phyloP scores from a whole-genome alignment of 2,113 vertebrate genomes.

The Ciconia stormi region DNA sequence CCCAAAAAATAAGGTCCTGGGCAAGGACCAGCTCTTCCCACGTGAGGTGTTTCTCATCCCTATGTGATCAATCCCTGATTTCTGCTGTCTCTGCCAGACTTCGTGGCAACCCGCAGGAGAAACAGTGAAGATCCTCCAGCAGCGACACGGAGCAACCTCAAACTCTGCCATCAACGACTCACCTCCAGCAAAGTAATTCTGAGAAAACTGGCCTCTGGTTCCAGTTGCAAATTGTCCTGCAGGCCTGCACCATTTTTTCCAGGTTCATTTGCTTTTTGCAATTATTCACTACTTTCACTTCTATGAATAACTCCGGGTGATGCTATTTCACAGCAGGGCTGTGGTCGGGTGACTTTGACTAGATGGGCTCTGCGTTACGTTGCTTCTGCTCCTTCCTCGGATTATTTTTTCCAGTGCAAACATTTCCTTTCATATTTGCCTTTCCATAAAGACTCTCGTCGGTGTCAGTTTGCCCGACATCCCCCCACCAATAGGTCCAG shows the following conservation, averaged over 20 bases:
- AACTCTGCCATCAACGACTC: not conserved
- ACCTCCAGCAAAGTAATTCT: not conserved
- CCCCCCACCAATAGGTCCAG: not conserved
- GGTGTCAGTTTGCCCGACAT: fast-evolving
- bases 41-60: not conserved
- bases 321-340: not conserved
- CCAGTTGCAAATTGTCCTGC: not conserved
- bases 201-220: not conserved
- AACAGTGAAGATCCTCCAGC: not conserved
- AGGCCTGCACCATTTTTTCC: not conserved
- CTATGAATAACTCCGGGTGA: fast-evolving
- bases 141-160: not conserved
- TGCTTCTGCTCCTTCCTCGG: not conserved
- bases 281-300: not conserved
- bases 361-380: fast-evolving
- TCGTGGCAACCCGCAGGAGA: not conserved
- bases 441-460: fast-evolving
- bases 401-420: not conserved
- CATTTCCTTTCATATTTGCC: fast-evolving
- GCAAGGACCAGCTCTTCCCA: not conserved
- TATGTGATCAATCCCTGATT: not conserved
- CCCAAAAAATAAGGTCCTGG: not conserved
- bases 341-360: not conserved
- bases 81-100: not conserved
- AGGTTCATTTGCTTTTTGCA: not conserved